Evolutionary conservation across 2,797 vertebrate species (phyloP).

Genomic region (Melopsittacus undulatus): DNA sequence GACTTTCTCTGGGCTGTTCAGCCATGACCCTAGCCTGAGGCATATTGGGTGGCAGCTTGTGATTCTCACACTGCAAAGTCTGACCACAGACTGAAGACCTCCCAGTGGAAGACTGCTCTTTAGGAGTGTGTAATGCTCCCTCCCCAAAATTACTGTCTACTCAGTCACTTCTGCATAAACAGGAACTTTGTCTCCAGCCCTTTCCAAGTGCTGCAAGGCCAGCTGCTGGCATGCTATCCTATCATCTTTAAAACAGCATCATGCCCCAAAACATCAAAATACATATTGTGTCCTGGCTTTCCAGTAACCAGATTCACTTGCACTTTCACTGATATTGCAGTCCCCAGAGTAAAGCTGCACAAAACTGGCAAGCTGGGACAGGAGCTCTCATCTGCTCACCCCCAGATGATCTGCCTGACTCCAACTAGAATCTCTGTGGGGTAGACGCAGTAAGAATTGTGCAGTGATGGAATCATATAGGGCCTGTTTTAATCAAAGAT

Average conservation of each 20-base stretch:
- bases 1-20: slow-evolving; percentile 39
- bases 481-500: not conserved
- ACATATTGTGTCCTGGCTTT: slow-evolving; percentile 20
- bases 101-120: slow-evolving; percentile 60
- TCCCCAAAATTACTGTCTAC: slow-evolving; percentile 70
- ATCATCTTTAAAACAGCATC: slow-evolving; percentile 57
- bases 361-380: not conserved
- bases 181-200: slow-evolving; percentile 64
- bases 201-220: slow-evolving; percentile 61
- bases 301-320: slow-evolving; percentile 56
- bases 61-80: slow-evolving; percentile 50
- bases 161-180: slow-evolving; percentile 69
- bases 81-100: slow-evolving; percentile 63
- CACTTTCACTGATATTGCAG: not conserved
- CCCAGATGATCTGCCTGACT: not conserved
- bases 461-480: not conserved
- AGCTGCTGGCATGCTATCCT: slow-evolving; percentile 62
- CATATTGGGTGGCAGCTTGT: slow-evolving; percentile 26
- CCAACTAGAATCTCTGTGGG: not conserved
- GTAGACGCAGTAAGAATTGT: not conserved
- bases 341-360: not conserved
- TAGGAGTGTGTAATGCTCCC: slow-evolving; percentile 62
- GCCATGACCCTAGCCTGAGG: slow-evolving; percentile 18
- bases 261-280: slow-evolving; percentile 41
- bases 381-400: not conserved